phyloP scores from a whole-genome alignment of 2,888 invertebrate species.

The Epirrhoe tristata region DNA sequence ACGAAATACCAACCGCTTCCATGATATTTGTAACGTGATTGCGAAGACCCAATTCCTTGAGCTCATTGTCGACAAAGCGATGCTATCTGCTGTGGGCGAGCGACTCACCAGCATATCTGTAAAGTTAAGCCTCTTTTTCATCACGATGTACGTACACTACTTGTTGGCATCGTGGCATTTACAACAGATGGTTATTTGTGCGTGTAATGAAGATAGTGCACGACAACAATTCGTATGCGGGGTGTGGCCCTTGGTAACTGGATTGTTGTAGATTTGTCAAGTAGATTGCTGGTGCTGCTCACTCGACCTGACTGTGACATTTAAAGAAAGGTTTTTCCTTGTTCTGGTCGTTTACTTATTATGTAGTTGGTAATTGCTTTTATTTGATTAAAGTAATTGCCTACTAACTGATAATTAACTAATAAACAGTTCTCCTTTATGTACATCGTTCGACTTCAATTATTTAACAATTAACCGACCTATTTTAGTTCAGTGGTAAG shows the following conservation, averaged over 20 bases:
- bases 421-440: neutral
- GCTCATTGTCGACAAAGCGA: slow-evolving; percentile 64
- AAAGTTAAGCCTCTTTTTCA: slow-evolving; percentile 59
- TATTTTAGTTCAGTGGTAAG: no score
- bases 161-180: slow-evolving; percentile 60
- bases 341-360: slow-evolving; percentile 53
- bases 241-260: slow-evolving; percentile 58
- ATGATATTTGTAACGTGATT: slow-evolving; percentile 55
- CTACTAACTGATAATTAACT: slow-evolving; percentile 46
- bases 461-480: neutral
- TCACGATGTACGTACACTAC: slow-evolving; percentile 44
- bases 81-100: slow-evolving; percentile 72
- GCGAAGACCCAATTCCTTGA: slow-evolving; percentile 63
- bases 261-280: slow-evolving; percentile 58
- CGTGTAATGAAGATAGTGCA: slow-evolving; percentile 67
- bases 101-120: slow-evolving; percentile 67
- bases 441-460: neutral
- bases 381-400: slow-evolving; percentile 54
- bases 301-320: slow-evolving; percentile 54
- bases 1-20: slow-evolving; percentile 56
- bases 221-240: slow-evolving; percentile 53
- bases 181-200: slow-evolving; percentile 56
- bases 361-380: slow-evolving; percentile 61
- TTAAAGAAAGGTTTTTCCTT: slow-evolving; percentile 54
- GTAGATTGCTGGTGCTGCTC: slow-evolving; percentile 60